These are phyloP conservation scores for Cochlearius cochlearius DNA, from an alignment of 2,113 vertebrate genomes.

Conservation along the genomic window DNA sequence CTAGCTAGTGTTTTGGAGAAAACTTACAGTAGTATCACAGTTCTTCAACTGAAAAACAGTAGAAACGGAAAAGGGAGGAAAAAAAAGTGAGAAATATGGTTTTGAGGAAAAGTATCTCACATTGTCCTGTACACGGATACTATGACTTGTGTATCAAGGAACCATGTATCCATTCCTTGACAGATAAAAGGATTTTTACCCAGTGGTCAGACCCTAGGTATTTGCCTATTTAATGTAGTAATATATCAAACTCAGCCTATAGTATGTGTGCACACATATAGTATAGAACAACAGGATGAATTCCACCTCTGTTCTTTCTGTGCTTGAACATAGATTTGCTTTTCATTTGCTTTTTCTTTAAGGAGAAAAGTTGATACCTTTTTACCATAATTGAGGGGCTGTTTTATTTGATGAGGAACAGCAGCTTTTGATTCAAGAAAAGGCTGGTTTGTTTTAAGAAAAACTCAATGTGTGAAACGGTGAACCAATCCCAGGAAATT, in stretches of 20 bases:
- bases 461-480: not conserved
- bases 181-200: not conserved
- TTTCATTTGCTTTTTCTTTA: not conserved
- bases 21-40: not conserved
- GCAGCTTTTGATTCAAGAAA: not conserved
- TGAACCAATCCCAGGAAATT: not conserved
- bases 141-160: not conserved
- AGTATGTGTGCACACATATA: fast-evolving
- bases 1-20: not conserved
- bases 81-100: not conserved
- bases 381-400: not conserved
- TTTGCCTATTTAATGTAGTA: not conserved
- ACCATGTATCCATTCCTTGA: fast-evolving
- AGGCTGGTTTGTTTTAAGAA: not conserved
- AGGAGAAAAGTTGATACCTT: not conserved
- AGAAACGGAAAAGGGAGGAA: not conserved
- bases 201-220: not conserved
- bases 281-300: not conserved
- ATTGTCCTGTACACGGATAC: not conserved
- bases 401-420: not conserved
- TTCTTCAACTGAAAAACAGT: not conserved
- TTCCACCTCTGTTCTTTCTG: not conserved
- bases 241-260: not conserved
- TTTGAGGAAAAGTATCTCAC: not conserved
- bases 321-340: not conserved